Percentiles rank a stretch among this genome's conserved stretches.
Conservation (phyloP, 2,113 vertebrate species). For the Daubentonia madagascariensis region DNA sequence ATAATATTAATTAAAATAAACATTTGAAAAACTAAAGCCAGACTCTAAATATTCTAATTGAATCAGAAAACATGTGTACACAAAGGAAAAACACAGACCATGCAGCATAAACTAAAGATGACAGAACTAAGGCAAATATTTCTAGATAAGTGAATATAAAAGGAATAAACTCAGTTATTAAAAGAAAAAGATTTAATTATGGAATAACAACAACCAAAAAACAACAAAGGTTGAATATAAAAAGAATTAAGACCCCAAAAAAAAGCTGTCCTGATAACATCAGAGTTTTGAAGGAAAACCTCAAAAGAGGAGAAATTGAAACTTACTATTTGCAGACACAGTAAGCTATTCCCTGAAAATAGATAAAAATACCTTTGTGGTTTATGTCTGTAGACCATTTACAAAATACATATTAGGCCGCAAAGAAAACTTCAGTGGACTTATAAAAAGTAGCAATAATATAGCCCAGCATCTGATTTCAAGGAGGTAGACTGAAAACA, state of each 20-base stretch:
- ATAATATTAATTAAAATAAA: slow-evolving; percentile 18
- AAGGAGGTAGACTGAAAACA: not conserved
- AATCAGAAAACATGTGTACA: not conserved
- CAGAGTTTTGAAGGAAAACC: slow-evolving; percentile 1
- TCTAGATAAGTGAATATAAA: not conserved
- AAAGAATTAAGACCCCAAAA: not conserved
- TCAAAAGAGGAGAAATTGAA: not conserved
- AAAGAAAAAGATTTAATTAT: slow-evolving; percentile 13
- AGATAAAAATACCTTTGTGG: not conserved
- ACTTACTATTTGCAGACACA: not conserved
- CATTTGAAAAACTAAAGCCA: slow-evolving; percentile 6
- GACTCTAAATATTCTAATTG: slow-evolving; percentile 11
- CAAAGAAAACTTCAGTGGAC: slow-evolving; percentile 39
- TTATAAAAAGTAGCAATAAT: slow-evolving; percentile 24
- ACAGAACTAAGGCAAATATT: not conserved
- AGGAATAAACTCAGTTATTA: not conserved
- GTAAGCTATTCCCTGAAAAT: slow-evolving; percentile 27
- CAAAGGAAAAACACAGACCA: not conserved
- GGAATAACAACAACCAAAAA: not conserved
- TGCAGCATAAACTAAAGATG: not conserved
- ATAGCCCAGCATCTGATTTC: slow-evolving; percentile 32
- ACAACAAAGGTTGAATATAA: not conserved
- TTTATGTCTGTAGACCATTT: not conserved
- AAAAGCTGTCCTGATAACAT: not conserved
- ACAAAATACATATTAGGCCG: not conserved